Percentiles rank a stretch among this genome's conserved stretches.
Evolutionary conservation across 1,140 invertebrate genomes (phyloP).

Genomic region (Glomeris maerens): DNA sequence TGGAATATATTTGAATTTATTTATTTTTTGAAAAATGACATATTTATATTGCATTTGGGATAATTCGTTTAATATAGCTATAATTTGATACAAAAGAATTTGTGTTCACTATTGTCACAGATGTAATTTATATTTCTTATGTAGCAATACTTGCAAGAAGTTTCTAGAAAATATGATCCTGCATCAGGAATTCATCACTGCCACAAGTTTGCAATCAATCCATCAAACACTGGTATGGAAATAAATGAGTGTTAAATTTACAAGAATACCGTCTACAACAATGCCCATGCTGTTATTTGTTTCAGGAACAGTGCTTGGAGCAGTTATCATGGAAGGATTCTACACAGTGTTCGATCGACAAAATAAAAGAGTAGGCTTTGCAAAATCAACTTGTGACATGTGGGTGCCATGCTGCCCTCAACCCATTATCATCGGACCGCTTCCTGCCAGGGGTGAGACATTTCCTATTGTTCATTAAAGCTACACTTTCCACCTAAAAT

Average conservation of each 20-base stretch:
- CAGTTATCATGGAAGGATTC: slow-evolving; percentile 30
- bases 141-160: slow-evolving; percentile 26
- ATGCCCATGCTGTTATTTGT: neutral
- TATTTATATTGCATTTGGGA: slow-evolving; percentile 2
- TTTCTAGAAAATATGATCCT: slow-evolving; percentile 19
- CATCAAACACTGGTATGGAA: slow-evolving; percentile 21
- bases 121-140: slow-evolving; percentile 8
- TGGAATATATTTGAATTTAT: too few relatives aligned
- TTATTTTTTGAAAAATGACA: neutral
- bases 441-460: neutral
- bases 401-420: neutral
- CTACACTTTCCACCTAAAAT: neutral
- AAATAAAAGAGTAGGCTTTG: slow-evolving; percentile 24
- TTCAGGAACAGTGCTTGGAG: slow-evolving; percentile 27
- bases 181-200: slow-evolving; percentile 18
- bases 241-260: neutral
- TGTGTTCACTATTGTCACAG: too few relatives aligned
- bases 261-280: slow-evolving; percentile 1
- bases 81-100: too few relatives aligned
- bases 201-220: slow-evolving; percentile 25
- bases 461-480: neutral
- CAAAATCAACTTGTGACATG: slow-evolving; percentile 21
- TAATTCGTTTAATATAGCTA: neutral
- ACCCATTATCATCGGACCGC: slow-evolving; percentile 4
- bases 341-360: slow-evolving; percentile 29